phyloP scores from a whole-genome alignment of 2,797 vertebrate genomes.

The Anguilla marmorata region DNA sequence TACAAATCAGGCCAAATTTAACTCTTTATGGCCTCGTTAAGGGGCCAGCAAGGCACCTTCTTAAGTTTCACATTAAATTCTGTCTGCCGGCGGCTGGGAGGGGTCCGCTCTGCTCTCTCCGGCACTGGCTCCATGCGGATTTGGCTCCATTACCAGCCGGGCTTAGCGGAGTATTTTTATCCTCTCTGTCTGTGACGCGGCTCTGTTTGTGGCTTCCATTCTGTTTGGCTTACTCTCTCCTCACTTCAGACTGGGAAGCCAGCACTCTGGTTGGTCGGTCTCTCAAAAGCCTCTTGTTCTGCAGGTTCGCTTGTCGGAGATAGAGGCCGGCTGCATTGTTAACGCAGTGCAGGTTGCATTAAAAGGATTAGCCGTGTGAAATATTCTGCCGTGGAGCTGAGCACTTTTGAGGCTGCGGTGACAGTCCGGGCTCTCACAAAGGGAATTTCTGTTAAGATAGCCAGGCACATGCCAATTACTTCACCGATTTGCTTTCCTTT shows the following conservation, averaged over 20 bases:
- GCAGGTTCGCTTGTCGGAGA: slow-evolving; percentile 41
- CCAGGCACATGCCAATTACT: slow-evolving; percentile 41
- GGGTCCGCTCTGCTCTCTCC: slow-evolving; percentile 38
- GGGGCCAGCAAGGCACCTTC: slow-evolving; percentile 55
- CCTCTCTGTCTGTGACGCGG: slow-evolving; percentile 42
- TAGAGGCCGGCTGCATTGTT: slow-evolving; percentile 40
- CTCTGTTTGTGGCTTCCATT: slow-evolving; percentile 44
- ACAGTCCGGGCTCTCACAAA: slow-evolving; percentile 39
- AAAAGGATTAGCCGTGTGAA: slow-evolving; percentile 54
- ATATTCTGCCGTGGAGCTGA: slow-evolving; percentile 44
- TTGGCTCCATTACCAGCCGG: slow-evolving; percentile 54
- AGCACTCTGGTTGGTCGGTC: slow-evolving; percentile 45
- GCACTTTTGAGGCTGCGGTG: slow-evolving; percentile 43
- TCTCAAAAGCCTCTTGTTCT: slow-evolving; percentile 36
- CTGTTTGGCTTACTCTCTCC: slow-evolving; percentile 28
- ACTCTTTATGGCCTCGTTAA: slow-evolving; percentile 82
- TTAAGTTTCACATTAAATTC: slow-evolving; percentile 68
- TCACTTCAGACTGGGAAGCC: slow-evolving; percentile 35
- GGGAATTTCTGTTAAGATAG: slow-evolving; percentile 41
- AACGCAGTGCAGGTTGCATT: slow-evolving; percentile 51
- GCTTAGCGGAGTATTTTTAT: slow-evolving; percentile 56
- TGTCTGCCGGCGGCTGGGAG: slow-evolving; percentile 54
- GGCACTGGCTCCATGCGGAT: slow-evolving; percentile 53
- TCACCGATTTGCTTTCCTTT: slow-evolving; percentile 32
- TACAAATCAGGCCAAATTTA: slow-evolving; percentile 81